Evolutionary conservation across 2,797 vertebrate species (phyloP).

Genomic region (Oryzias dopingdopingensis): DNA sequence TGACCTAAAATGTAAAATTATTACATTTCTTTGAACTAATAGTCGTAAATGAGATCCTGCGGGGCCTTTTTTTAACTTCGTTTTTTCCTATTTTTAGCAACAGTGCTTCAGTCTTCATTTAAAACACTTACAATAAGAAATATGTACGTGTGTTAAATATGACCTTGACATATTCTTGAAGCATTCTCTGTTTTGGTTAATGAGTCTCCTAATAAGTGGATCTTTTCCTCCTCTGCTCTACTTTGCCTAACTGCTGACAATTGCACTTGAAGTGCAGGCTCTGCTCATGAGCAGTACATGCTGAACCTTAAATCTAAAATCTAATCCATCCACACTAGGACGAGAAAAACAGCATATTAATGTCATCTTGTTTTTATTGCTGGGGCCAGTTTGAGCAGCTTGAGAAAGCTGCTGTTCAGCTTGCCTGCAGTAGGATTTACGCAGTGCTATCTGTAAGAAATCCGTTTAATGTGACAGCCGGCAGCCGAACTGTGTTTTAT

Average conservation of each 20-base stretch:
- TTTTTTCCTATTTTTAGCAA: slow-evolving; percentile 18
- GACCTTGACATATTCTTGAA: slow-evolving; percentile 52
- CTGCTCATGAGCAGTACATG: slow-evolving; percentile 29
- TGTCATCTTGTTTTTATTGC: slow-evolving; percentile 57
- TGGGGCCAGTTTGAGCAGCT: slow-evolving; percentile 54
- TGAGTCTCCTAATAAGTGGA: slow-evolving; percentile 33
- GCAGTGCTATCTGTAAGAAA: slow-evolving; percentile 52
- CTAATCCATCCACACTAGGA: slow-evolving; percentile 55
- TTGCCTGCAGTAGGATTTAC: slow-evolving; percentile 51
- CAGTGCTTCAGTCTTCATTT: slow-evolving; percentile 43
- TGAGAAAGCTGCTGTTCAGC: slow-evolving; percentile 45
- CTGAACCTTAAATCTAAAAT: slow-evolving; percentile 53
- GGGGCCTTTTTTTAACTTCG: slow-evolving; percentile 25
- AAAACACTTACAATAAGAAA: slow-evolving; percentile 35
- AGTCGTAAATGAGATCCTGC: slow-evolving; percentile 24
- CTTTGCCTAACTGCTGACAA: slow-evolving; percentile 16
- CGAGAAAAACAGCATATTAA: slow-evolving; percentile 60
- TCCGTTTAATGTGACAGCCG: slow-evolving; percentile 55
- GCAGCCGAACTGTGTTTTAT: slow-evolving; percentile 27
- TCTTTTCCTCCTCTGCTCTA: slow-evolving; percentile 17
- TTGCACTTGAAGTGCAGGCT: slow-evolving; percentile 28
- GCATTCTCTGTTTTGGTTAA: slow-evolving; percentile 34
- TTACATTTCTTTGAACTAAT: slow-evolving; percentile 1
- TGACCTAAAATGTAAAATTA: neutral
- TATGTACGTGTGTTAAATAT: slow-evolving; percentile 35